Evolutionary conservation across 2,888 invertebrate genomes (phyloP).

Genomic region (Drosophila dives): DNA sequence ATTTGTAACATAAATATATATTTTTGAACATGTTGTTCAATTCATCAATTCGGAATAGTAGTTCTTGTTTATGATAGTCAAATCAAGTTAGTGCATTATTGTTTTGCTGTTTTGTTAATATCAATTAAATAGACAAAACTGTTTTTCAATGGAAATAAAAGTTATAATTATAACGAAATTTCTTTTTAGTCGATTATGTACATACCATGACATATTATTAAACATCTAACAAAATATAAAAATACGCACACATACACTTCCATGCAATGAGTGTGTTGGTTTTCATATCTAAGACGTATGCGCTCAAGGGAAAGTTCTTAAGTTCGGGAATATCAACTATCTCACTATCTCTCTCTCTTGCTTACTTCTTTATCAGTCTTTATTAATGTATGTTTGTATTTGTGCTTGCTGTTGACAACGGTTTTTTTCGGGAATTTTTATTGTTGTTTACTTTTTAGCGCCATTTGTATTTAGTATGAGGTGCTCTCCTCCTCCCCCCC

Average conservation of each 20-base stretch:
- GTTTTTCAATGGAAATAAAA: not conserved
- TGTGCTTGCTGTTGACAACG: constrained; percentile 8
- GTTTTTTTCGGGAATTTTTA: constrained; percentile 27
- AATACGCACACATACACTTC: not conserved
- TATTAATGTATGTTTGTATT: not conserved
- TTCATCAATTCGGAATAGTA: not conserved
- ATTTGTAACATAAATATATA: not conserved
- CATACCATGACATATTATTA: not conserved
- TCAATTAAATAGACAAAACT: not conserved
- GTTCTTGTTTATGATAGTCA: not conserved
- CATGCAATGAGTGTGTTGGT: not conserved
- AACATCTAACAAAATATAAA: not conserved
- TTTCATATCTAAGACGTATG: not conserved
- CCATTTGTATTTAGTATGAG: constrained; percentile 34
- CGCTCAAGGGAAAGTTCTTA: not conserved
- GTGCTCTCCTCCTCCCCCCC: not conserved
- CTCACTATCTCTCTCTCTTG: not conserved
- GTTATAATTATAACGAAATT: not conserved
- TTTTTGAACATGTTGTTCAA: not conserved
- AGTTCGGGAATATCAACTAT: too few species aligned
- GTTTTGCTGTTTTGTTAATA: not conserved
- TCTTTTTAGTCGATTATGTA: not conserved
- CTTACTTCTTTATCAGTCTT: constrained; percentile 17
- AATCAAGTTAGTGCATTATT: not conserved
- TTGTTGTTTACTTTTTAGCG: constrained; percentile 50